Base-by-base conservation (phyloP, 2,113 vertebrate species). In the Scopus umbretta region DNA sequence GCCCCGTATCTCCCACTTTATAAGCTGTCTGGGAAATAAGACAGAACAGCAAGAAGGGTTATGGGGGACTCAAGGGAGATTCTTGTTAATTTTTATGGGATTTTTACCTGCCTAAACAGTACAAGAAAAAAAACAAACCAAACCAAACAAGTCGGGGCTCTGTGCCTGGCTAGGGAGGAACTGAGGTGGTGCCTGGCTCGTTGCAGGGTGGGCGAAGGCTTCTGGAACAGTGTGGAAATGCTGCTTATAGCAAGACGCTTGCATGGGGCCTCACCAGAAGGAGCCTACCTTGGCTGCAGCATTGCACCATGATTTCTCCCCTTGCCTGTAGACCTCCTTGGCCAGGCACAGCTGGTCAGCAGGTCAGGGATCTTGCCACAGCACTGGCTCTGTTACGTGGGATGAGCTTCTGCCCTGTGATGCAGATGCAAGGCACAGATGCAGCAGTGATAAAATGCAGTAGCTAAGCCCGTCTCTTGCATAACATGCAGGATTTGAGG, bases 381-480 rank as follows among this genome's bases (percentile, higher is more conserved):
- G 43, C 32, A 1, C 18, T 1, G 52, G 11, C n/a, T 45, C 25
- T 2, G 1, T 22, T 15, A 1, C 4, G 13, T 3, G 12, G 30
- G 40, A 21, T 45, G 23, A 61, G 53, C n/a, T 32, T 7, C 55
- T 49, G 70, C 40, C 42, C 42, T 4, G 7, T 4, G n/a, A 5
- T 29, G 49, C 42, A 20, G 36, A 4, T 22, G 53, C 75, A 21
- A 25, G 40, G 68, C 27, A 16, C 7, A 6, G 76, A 15, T 25
- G 36, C 45, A 11, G 84, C 23, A 4, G 62, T 8, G 49, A 38
- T 29, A 25, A 36, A 18, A 10, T 1, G 13, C n/a, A 38, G 47
- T 11, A 36, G 42, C 53, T 70, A 21, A 40, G 56, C 21, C 38
- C 8, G 14, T 18, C 25, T 30, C 34, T 61, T n/a, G 63, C 20